Conservation (phyloP, 2,113 vertebrate genomes). For the Orycteropus afer region DNA sequence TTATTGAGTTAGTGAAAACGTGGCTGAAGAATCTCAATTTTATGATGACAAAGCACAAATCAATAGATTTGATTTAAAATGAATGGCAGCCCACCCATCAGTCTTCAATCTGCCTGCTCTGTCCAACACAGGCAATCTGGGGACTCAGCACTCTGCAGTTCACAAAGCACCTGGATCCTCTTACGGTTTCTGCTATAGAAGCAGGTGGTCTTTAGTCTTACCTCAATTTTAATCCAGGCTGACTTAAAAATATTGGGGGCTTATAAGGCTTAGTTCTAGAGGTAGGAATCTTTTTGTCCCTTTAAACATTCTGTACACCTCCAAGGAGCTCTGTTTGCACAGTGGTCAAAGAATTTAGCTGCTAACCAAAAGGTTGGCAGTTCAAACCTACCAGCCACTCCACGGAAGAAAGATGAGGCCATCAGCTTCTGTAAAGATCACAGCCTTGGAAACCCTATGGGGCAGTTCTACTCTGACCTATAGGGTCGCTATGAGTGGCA, state of each 20-base stretch:
- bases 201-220: not conserved
- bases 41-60: slow-evolving; percentile 34
- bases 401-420: too few species aligned
- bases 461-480: too few species aligned
- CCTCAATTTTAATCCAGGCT: not conserved
- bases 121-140: not conserved
- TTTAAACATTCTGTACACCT: too few species aligned
- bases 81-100: not conserved
- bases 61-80: slow-evolving; percentile 35
- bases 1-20: slow-evolving; percentile 54
- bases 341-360: too few species aligned
- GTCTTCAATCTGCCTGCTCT: not conserved
- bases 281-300: not conserved
- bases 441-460: too few species aligned
- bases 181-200: not conserved
- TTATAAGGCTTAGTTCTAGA: not conserved
- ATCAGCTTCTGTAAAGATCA: too few species aligned
- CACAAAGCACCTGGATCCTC: not conserved
- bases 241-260: not conserved
- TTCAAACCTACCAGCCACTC: too few species aligned
- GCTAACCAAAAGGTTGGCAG: too few species aligned
- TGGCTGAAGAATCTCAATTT: not conserved
- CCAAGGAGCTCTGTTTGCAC: too few species aligned
- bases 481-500: too few species aligned
- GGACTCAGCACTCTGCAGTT: not conserved